A percentile compares a stretch with the other conserved stretches of the same genome.
phyloP scores from a whole-genome alignment of 2,113 vertebrate genomes.

The Syrrhaptes paradoxus region DNA sequence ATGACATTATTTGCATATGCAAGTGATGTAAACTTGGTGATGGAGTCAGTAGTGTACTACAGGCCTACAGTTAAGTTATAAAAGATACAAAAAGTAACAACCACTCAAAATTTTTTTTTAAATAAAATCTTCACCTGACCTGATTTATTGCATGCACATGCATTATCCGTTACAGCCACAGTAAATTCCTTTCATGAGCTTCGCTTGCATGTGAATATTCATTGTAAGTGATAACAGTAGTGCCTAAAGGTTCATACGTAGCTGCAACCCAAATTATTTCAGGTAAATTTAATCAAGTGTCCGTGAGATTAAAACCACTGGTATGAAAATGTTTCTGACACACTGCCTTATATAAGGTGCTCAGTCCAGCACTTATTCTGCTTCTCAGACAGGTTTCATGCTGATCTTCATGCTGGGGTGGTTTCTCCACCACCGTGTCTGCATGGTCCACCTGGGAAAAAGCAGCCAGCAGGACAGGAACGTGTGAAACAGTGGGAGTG shows the following conservation, averaged over 20 bases:
- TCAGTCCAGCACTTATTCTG: neutral
- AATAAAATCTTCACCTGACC: neutral
- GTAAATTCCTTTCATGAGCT: neutral
- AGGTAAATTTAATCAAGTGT: neutral
- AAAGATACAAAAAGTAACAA: neutral
- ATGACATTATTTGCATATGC: neutral
- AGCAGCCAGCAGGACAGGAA: neutral
- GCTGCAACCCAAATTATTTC: neutral
- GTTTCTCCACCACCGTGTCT: neutral
- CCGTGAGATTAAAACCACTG: neutral
- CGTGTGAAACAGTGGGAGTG: accelerated
- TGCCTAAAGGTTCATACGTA: neutral
- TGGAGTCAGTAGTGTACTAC: neutral
- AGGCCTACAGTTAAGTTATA: neutral
- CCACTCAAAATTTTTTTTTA: neutral
- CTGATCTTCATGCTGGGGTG: neutral
- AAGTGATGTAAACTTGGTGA: neutral
- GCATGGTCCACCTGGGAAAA: neutral
- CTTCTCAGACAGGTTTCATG: neutral
- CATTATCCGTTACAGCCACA: neutral
- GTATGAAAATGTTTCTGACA: neutral
- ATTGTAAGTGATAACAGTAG: neutral
- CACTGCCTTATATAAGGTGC: neutral
- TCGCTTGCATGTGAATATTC: neutral
- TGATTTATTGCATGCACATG: neutral